phyloP scores from a whole-genome alignment of 2,113 vertebrate species.

The Tenebrosternarchus preto region DNA sequence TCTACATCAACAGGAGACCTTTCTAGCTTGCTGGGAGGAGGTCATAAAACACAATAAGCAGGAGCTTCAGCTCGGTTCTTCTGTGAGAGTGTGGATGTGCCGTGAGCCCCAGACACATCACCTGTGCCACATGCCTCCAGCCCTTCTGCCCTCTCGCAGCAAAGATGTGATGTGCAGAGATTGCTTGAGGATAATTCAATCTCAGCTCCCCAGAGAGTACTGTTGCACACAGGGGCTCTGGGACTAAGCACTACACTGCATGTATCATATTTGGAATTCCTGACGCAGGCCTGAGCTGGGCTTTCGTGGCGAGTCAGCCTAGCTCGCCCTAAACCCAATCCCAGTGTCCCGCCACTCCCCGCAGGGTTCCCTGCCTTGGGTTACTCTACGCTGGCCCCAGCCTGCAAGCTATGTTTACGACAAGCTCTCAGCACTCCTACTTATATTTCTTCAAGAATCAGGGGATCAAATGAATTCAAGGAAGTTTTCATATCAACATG shows the following conservation, averaged over 20 bases:
- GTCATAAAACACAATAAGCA: slow-evolving; percentile 43
- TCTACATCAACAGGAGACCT: slow-evolving; percentile 20
- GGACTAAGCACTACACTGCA: slow-evolving; percentile 15
- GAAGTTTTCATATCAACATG: slow-evolving; percentile 52
- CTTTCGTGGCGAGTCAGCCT: slow-evolving; percentile 15
- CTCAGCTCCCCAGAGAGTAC: slow-evolving; percentile 3
- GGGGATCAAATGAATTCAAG: slow-evolving; percentile 52
- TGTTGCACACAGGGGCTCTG: slow-evolving; percentile 26
- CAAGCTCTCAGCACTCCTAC: slow-evolving; percentile 28
- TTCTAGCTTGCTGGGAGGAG: slow-evolving; percentile 17
- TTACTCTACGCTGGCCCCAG: slow-evolving; percentile 39
- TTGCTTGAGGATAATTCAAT: slow-evolving; percentile 20
- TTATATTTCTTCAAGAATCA: slow-evolving; percentile 21
- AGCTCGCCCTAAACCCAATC: slow-evolving; percentile 44
- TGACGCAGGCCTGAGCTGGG: slow-evolving; percentile 17
- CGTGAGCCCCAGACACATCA: slow-evolving; percentile 8
- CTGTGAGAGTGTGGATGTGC: neutral
- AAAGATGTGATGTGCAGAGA: neutral
- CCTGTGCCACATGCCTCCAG: neutral
- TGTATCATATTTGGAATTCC: slow-evolving; percentile 32
- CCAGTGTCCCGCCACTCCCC: slow-evolving; percentile 38
- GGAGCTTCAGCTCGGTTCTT: slow-evolving; percentile 24
- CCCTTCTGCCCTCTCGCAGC: neutral
- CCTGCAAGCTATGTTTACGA: slow-evolving; percentile 47
- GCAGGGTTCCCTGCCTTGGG: slow-evolving; percentile 45